Conservation (phyloP, 2,797 vertebrate species). For the Anniella stebbinsi region DNA sequence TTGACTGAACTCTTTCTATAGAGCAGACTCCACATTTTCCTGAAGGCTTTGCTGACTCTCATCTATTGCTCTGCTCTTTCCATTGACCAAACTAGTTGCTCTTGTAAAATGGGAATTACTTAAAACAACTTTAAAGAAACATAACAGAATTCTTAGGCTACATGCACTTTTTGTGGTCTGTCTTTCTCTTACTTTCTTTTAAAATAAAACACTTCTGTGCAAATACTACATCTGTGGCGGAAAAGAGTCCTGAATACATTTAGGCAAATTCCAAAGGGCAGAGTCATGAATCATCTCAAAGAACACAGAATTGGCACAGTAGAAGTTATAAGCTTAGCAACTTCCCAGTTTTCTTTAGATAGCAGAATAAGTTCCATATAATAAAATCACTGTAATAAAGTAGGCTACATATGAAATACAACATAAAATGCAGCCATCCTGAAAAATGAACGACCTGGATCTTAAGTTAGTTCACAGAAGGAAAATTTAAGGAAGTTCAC, state of each 20-base stretch:
- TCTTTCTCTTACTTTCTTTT: not conserved
- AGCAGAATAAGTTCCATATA: not conserved
- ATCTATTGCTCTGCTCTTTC: not conserved
- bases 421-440: too few relatives aligned
- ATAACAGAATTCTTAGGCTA: not conserved
- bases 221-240: not conserved
- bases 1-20: not conserved
- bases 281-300: not conserved
- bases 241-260: not conserved
- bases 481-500: too few relatives aligned
- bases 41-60: not conserved
- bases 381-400: not conserved
- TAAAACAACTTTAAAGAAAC: not conserved
- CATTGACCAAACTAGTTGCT: not conserved
- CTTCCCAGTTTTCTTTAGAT: not conserved
- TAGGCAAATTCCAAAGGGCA: constrained; percentile 6
- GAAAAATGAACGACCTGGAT: too few relatives aligned
- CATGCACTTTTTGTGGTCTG: not conserved
- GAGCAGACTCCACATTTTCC: not conserved
- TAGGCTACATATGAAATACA: too few relatives aligned
- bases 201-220: not conserved
- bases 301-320: not conserved
- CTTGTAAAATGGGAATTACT: not conserved
- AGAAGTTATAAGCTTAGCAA: not conserved
- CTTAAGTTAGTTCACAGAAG: too few relatives aligned